Conservation (phyloP, 2,113 vertebrate genomes). For the Myotis davidii region DNA sequence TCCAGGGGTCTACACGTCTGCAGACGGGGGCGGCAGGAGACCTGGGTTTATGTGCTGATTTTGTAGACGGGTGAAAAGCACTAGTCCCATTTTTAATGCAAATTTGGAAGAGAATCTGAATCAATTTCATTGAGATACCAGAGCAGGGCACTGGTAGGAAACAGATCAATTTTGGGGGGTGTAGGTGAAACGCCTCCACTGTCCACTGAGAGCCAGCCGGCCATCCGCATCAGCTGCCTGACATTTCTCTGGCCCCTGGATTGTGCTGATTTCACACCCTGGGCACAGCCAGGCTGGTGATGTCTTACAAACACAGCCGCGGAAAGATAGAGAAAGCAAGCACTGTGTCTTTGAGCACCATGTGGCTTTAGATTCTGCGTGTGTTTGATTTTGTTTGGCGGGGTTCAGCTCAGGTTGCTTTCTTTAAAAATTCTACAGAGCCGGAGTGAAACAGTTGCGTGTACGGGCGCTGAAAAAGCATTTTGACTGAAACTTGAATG, state of each 20-base stretch:
- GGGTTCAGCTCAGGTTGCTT: neutral
- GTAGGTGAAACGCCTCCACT: constrained; percentile 62
- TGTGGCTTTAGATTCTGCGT: neutral
- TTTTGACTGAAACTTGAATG: accelerated
- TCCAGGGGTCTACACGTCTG: neutral
- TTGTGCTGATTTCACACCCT: constrained; percentile 66
- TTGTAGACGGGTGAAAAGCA: constrained; percentile 9
- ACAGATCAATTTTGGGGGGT: constrained; percentile 63
- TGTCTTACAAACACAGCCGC: constrained; percentile 59
- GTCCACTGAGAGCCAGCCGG: constrained; percentile 34
- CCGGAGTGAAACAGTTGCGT: accelerated
- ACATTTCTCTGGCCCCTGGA: constrained; percentile 60
- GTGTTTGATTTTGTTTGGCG: neutral
- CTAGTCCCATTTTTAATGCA: constrained; percentile 17
- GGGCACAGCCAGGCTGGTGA: constrained; percentile 61
- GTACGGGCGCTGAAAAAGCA: accelerated
- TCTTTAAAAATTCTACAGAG: neutral
- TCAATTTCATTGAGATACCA: constrained; percentile 57
- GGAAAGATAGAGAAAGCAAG: neutral
- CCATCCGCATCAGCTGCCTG: constrained; percentile 1
- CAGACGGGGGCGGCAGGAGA: accelerated
- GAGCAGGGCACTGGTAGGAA: neutral
- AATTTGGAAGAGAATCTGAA: constrained; percentile 46
- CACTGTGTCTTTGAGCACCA: neutral
- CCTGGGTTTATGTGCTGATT: constrained; percentile 21